phyloP scores from a whole-genome alignment of 2,888 invertebrate genomes.

The Hofmannophila pseudospretella region DNA sequence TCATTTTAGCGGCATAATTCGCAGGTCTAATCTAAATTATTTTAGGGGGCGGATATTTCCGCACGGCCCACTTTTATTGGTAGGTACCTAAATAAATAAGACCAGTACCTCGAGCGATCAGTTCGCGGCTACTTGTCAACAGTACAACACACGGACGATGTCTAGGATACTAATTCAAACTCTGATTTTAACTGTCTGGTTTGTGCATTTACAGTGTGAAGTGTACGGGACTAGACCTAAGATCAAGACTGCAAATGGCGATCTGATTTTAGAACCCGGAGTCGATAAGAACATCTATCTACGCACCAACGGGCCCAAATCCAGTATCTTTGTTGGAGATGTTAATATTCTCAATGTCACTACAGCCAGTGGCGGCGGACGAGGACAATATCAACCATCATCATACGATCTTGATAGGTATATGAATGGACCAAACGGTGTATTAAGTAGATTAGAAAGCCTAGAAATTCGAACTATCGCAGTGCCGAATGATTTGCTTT shows the following conservation, averaged over 20 bases:
- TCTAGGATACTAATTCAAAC: slow-evolving; percentile 28
- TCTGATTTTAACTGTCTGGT: slow-evolving; percentile 32
- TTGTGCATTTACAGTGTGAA: slow-evolving; percentile 54
- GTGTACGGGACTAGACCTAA: slow-evolving; percentile 79
- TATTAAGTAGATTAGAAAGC: slow-evolving; percentile 40
- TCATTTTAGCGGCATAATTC: neutral
- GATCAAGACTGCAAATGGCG: slow-evolving; percentile 82
- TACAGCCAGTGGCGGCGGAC: slow-evolving; percentile 26
- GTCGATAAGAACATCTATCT: slow-evolving; percentile 88
- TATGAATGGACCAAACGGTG: slow-evolving; percentile 29
- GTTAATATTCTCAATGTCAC: slow-evolving; percentile 77
- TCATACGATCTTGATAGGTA: slow-evolving; percentile 21
- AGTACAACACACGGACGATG: slow-evolving; percentile 38
- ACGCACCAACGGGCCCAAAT: slow-evolving; percentile 81
- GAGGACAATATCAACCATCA: slow-evolving; percentile 17
- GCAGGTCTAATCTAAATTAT: too few relatives aligned
- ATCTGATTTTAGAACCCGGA: slow-evolving; percentile 88
- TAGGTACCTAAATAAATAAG: too few relatives aligned
- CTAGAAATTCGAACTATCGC: slow-evolving; percentile 35
- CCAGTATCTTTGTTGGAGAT: slow-evolving; percentile 82
- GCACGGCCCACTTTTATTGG: neutral
- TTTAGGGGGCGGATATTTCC: neutral
- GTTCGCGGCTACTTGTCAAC: slow-evolving; percentile 4
- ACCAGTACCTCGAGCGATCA: neutral
- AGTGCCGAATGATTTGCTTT: slow-evolving; percentile 23